These are phyloP conservation scores for Cathartes aura DNA, from an alignment of 2,113 vertebrate species.

Conservation along the genomic window DNA sequence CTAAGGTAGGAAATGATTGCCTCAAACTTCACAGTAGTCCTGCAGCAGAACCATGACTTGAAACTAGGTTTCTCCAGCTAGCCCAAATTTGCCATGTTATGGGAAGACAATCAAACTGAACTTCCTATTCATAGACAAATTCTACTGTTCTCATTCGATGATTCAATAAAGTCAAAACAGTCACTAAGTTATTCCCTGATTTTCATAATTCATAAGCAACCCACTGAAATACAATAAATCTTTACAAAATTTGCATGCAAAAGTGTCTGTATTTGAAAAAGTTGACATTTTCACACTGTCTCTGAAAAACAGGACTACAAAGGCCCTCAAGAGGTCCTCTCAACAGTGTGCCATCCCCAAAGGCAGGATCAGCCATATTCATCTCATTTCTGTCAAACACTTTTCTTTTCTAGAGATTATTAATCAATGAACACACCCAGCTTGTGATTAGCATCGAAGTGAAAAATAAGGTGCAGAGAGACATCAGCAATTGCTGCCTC, in stretches of 20 bases:
- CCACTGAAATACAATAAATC: accelerated
- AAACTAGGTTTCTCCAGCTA: background rate
- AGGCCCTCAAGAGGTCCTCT: background rate
- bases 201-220: background rate
- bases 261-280: background rate
- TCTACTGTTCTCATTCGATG: background rate
- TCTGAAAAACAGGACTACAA: background rate
- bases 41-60: background rate
- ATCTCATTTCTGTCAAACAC: background rate
- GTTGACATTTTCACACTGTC: background rate
- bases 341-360: background rate
- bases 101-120: background rate
- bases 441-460: background rate
- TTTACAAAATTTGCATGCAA: background rate
- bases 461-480: background rate
- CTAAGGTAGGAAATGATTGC: background rate
- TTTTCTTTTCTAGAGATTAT: background rate
- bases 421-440: background rate
- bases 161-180: background rate
- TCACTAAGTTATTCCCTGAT: background rate
- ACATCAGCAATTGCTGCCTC: background rate
- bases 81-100: background rate
- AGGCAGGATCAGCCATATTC: background rate
- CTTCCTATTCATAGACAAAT: background rate
- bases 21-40: background rate